phyloP scores from a whole-genome alignment of 1,140 invertebrate species.

The Lucilia sericata region DNA sequence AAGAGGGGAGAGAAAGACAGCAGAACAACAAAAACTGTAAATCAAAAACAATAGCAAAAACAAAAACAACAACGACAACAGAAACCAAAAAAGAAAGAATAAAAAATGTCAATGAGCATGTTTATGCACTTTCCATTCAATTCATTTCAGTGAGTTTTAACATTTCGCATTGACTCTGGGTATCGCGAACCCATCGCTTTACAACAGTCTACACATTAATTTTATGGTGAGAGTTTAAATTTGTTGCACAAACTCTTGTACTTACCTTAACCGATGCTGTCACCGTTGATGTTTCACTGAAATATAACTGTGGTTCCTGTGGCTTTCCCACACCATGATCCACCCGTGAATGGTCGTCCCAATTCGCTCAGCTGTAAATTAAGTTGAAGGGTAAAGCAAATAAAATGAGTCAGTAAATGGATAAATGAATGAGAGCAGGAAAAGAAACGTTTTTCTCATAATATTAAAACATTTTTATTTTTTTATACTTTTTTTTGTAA shows the following conservation, averaged over 20 bases:
- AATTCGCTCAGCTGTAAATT: slow-evolving; percentile 80
- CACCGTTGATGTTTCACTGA: slow-evolving; percentile 85
- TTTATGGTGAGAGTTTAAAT: neutral
- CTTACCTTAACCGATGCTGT: slow-evolving; percentile 78
- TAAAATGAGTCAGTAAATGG: neutral
- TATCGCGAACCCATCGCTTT: neutral
- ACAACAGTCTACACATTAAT: neutral
- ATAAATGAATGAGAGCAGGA: neutral
- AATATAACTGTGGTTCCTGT: slow-evolving; percentile 83
- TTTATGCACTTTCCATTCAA: neutral
- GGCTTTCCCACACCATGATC: slow-evolving; percentile 85
- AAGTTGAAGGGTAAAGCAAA: slow-evolving; percentile 1
- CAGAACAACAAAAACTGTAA: neutral
- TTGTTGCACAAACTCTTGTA: slow-evolving; percentile 36
- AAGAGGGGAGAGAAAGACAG: neutral
- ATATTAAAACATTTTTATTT: too few species aligned
- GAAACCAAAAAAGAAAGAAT: neutral
- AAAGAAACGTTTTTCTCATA: neutral
- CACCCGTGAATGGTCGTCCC: slow-evolving; percentile 83
- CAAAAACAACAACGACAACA: neutral
- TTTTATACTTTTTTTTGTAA: too few species aligned
- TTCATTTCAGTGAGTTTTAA: neutral
- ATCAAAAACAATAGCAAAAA: neutral
- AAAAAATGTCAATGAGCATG: slow-evolving; percentile 4
- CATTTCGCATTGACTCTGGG: neutral